Percentiles rank a stretch among this genome's conserved stretches.
Evolutionary conservation across 1,140 invertebrate species (phyloP).

Genomic region (Cyphomyrmex costatus): DNA sequence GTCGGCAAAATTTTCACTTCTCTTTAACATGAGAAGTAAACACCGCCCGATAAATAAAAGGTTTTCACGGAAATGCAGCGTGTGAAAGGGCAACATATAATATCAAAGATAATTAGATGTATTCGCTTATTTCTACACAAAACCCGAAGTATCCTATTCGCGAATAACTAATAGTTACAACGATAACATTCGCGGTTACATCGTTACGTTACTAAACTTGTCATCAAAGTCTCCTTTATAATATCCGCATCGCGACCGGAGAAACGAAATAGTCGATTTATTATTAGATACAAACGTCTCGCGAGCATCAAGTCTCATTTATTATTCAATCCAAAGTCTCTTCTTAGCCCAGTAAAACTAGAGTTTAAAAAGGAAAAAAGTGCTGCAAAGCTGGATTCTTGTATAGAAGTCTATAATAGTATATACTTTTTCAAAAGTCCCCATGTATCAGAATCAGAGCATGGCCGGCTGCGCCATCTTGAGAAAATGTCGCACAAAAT

Average conservation of each 20-base stretch:
- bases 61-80: background rate
- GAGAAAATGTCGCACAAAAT: too few species aligned
- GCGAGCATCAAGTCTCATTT: background rate
- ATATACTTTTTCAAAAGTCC: too few species aligned
- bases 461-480: too few species aligned
- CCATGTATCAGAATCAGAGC: too few species aligned
- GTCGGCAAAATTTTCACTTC: background rate
- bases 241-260: background rate
- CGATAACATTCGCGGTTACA: background rate
- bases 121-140: background rate
- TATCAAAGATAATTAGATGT: conserved; percentile 9
- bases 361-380: too few species aligned
- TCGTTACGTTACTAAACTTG: background rate
- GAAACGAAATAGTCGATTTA: background rate
- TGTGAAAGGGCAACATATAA: background rate
- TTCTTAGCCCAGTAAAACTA: too few species aligned
- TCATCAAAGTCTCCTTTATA: background rate
- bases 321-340: background rate
- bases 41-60: background rate
- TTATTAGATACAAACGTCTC: background rate
- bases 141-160: background rate
- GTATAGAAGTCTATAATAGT: too few species aligned
- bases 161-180: background rate
- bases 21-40: background rate
- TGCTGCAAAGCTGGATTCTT: too few species aligned